Evolutionary conservation across 2,888 invertebrate species (phyloP).

Genomic region (Himalopsyche japonica): DNA sequence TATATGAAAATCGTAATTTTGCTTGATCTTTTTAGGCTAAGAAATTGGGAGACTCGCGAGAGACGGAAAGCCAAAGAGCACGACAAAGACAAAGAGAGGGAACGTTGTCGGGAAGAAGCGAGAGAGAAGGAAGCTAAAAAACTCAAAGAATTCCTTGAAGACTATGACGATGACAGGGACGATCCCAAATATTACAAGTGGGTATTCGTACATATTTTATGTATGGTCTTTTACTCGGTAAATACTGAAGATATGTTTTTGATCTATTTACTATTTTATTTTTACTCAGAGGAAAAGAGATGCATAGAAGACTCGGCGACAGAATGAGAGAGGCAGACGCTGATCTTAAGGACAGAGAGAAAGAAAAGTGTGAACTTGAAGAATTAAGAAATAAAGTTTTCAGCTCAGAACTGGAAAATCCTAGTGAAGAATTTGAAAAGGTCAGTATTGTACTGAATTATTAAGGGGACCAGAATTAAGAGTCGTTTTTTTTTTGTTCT

Average conservation of each 20-base stretch:
- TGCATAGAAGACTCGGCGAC: conserved; percentile 88
- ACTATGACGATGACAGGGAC: conserved; percentile 97
- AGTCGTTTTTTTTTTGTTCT: too few relatives aligned
- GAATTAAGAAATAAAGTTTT: conserved; percentile 79
- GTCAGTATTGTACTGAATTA: conserved; percentile 45
- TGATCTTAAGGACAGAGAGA: conserved; percentile 87
- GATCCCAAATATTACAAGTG: conserved; percentile 96
- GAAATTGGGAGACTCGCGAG: conserved; percentile 87
- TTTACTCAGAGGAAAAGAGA: conserved; percentile 72
- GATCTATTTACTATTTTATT: conserved; percentile 9
- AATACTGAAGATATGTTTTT: background rate
- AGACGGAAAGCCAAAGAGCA: conserved; percentile 88
- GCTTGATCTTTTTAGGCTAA: conserved; percentile 45
- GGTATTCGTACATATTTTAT: conserved; percentile 41
- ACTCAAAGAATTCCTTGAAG: conserved; percentile 96
- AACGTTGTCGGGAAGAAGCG: conserved; percentile 82
- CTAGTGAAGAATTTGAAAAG: conserved; percentile 69
- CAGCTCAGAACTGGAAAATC: conserved; percentile 67
- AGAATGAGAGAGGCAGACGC: conserved; percentile 91
- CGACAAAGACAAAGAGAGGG: conserved; percentile 81
- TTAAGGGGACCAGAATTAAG: too few relatives aligned
- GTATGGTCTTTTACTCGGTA: background rate
- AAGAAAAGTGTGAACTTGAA: conserved; percentile 86
- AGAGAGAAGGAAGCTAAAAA: conserved; percentile 89
- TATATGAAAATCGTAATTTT: background rate